Evolutionary conservation across 2,888 invertebrate species (phyloP), one percentile per base, ranked within the genome.

Genomic region (Proisotoma minuta): DNA sequence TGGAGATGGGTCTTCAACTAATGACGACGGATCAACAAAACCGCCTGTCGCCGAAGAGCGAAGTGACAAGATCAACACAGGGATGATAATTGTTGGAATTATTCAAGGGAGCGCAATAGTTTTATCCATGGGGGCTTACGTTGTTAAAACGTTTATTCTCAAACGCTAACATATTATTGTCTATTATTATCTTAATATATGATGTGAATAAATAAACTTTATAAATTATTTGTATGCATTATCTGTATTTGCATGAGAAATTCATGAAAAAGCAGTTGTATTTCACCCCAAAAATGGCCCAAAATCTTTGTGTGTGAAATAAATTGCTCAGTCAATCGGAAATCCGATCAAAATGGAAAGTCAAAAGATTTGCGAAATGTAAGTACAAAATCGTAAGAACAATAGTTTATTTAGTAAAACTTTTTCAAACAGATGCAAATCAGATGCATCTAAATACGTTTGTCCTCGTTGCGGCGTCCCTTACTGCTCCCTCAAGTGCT

Each of bases 401-500:
- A n/a, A n/a, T n/a, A n/a, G n/a, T n/a, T n/a, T n/a, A n/a, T n/a
- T n/a, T n/a, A n/a, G n/a, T n/a, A n/a, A n/a, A n/a, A n/a, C n/a
- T n/a, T n/a, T n/a, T n/a, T n/a, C n/a, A n/a, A n/a, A n/a, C 56
- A 72, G 71, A 59, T 72, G 71, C 48, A 59, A 62, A 5, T 27
- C 53, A 29, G 57, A 56, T 26, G 34, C 50, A 3, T 57, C 62
- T 1, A 69, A 69, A 20, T 73, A 73, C 58, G 15, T 68, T 22
- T 73, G 73, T 59, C 73, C 73, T 1, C 59, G 65, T 56, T 73
- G 73, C 63, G 70, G 69, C n/a, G 39, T 72, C 3, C 62, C 65
- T 2, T 73, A 72, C 47, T 73, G 73, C 40, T 73, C 73, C 3
- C 27, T 63, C 2, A 29, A 39, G 1, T 73, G 73, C 54, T 73